Evolutionary conservation across 1,140 invertebrate species (phyloP).

Genomic region (Acromyrmex echinatior): DNA sequence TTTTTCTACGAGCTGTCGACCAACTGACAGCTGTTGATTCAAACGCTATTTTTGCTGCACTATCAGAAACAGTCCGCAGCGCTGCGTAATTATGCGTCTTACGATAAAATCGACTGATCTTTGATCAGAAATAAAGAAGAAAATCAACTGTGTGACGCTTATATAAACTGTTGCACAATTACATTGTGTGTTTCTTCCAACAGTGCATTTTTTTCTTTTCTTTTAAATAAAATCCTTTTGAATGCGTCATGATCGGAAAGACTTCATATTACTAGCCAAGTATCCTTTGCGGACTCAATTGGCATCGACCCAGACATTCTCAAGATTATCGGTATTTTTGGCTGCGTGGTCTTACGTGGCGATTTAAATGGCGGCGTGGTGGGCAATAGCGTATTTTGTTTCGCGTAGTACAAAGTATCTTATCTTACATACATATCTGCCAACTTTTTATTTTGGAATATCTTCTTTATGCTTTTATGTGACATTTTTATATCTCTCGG

Average conservation of each 20-base stretch:
- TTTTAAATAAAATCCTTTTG: slow-evolving; percentile 17
- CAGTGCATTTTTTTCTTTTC: background rate
- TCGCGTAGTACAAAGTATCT: slow-evolving; percentile 6
- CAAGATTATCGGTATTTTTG: slow-evolving; percentile 52
- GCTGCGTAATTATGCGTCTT: slow-evolving; percentile 48
- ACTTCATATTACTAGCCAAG: slow-evolving; percentile 34
- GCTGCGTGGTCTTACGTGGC: slow-evolving; percentile 17
- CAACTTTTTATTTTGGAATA: background rate
- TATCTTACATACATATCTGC: background rate
- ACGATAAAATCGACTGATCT: slow-evolving; percentile 29
- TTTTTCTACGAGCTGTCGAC: background rate
- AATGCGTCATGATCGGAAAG: slow-evolving; percentile 27
- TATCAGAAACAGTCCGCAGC: slow-evolving; percentile 29
- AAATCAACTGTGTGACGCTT: slow-evolving; percentile 14
- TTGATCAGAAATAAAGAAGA: slow-evolving; percentile 18
- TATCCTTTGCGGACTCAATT: slow-evolving; percentile 44
- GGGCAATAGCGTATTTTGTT: slow-evolving; percentile 13
- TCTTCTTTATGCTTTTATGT: background rate
- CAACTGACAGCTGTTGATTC: slow-evolving; percentile 27
- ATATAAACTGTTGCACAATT: slow-evolving; percentile 7
- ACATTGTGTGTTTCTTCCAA: background rate
- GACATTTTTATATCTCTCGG: background rate
- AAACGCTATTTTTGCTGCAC: slow-evolving; percentile 30
- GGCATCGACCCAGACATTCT: slow-evolving; percentile 51
- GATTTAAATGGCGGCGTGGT: slow-evolving; percentile 47